Base-by-base conservation (phyloP, 2,888 invertebrate species). In the Tanypteryx hageni region DNA sequence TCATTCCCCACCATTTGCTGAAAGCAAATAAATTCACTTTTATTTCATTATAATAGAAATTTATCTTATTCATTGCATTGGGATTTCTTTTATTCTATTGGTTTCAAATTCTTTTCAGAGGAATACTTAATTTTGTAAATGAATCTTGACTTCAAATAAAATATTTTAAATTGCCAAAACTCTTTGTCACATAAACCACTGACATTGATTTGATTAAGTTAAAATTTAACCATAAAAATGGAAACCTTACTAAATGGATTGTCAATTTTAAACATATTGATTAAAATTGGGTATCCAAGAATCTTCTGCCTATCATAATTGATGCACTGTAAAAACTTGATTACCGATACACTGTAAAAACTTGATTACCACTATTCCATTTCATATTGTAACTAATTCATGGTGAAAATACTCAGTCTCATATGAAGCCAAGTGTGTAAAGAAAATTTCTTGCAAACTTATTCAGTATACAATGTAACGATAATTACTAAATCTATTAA, bases 1-100 rank as follows among this genome's bases (percentile, higher is more conserved):
- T 93, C 93, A 59, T 85, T 92, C 59, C 92, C 92, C 9, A 93
- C 93, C 14, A 93, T 68, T 86, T 92, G 93, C 93, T 93, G 92
- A n/a, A 92, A 64, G 31, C 92, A 93, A 89, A 44, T 44, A 83
- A 76, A 57, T 27, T 22, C 31, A 56, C 44, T 81, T 2, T 22
- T n/a, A n/a, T n/a, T 44, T 44, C 44, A 44, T 3, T 44, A 5
- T 44, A 44, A 44, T 44, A 83, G n/a, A n/a, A n/a, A n/a, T n/a
- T n/a, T n/a, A n/a, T n/a, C n/a, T n/a, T 22, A 10, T 5, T n/a
- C 11, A 85, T 64, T 7, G 5, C 7, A 64, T n/a, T 64, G n/a
- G 64, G 11, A 11, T 18, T 5, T n/a, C n/a, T 18, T 18, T 64
- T 64, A 64, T 18, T 64, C 64, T n/a, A 18, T 18, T 4, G n/a